These are phyloP conservation scores for Cariama cristata DNA, from an alignment of 2,113 vertebrate genomes.

Conservation along the genomic window DNA sequence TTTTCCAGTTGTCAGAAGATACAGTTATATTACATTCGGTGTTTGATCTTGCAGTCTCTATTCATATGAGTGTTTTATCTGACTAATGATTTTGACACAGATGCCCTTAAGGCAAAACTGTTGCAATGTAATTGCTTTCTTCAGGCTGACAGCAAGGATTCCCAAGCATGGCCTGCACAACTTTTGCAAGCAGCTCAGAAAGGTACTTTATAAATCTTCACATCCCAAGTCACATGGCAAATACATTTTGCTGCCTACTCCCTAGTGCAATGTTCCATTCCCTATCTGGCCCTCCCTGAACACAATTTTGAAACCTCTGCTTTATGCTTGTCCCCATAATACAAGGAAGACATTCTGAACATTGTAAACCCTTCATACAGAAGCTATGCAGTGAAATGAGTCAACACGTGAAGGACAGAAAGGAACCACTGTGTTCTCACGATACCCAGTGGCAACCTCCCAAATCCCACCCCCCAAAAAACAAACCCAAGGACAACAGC, in stretches of 20 bases:
- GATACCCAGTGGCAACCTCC: background rate
- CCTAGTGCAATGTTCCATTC: accelerated
- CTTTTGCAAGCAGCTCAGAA: background rate
- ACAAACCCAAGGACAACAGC: background rate
- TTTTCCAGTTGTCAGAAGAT: background rate
- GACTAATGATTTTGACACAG: background rate
- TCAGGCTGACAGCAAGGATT: background rate
- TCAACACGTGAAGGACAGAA: background rate
- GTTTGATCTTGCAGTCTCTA: background rate
- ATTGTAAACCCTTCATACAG: background rate
- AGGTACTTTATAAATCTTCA: background rate
- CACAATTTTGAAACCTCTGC: background rate
- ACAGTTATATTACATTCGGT: background rate
- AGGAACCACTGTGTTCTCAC: background rate
- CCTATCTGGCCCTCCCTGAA: background rate
- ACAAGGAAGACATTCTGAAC: background rate
- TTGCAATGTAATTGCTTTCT: background rate
- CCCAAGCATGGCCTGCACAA: background rate
- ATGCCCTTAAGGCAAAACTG: background rate
- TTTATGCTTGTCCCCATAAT: background rate
- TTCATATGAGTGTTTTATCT: background rate
- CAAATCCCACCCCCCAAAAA: accelerated
- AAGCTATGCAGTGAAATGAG: accelerated
- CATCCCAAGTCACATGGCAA: background rate
- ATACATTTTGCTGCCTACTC: background rate